Percentiles rank a stretch among this genome's conserved stretches.
These are phyloP conservation scores for Coregonus sp. DNA, from an alignment of 2,797 vertebrate species.

Conservation along the genomic window DNA sequence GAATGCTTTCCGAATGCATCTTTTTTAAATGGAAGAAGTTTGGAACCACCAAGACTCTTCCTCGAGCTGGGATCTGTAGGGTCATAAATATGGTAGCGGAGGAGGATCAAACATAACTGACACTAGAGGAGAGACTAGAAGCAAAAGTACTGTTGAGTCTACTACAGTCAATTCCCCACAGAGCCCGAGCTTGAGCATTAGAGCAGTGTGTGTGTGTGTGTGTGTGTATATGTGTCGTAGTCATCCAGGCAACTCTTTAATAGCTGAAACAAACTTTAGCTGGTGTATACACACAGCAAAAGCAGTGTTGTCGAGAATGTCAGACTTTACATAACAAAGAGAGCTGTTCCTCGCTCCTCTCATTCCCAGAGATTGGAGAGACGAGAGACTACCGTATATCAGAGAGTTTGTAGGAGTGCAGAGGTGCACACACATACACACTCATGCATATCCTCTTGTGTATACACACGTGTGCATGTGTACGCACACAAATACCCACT, in stretches of 20 bases:
- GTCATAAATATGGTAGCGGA: conserved; percentile 19
- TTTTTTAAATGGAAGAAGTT: no score
- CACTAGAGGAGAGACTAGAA: conserved; percentile 14
- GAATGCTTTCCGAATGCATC: no score
- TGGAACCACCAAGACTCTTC: no score
- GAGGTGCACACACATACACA: not conserved
- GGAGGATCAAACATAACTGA: conserved; percentile 31
- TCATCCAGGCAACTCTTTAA: conserved; percentile 40
- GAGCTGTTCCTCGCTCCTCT: not conserved
- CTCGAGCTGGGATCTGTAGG: conserved; percentile 26
- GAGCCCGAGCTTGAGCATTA: conserved; percentile 18
- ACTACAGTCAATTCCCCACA: no score
- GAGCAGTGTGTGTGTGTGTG: conserved; percentile 15
- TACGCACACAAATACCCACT: not conserved
- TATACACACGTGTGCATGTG: not conserved
- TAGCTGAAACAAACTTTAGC: conserved; percentile 26
- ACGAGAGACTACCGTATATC: not conserved
- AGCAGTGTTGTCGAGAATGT: conserved; percentile 11
- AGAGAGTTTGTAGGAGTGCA: not conserved
- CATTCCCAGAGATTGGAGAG: conserved; percentile 2
- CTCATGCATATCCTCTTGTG: not conserved
- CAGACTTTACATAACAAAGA: conserved; percentile 25
- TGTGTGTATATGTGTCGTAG: conserved; percentile 2
- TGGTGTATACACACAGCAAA: conserved; percentile 15
- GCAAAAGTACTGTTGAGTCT: not conserved